phyloP scores from a whole-genome alignment of 2,113 vertebrate genomes.

The Oplegnathus fasciatus region DNA sequence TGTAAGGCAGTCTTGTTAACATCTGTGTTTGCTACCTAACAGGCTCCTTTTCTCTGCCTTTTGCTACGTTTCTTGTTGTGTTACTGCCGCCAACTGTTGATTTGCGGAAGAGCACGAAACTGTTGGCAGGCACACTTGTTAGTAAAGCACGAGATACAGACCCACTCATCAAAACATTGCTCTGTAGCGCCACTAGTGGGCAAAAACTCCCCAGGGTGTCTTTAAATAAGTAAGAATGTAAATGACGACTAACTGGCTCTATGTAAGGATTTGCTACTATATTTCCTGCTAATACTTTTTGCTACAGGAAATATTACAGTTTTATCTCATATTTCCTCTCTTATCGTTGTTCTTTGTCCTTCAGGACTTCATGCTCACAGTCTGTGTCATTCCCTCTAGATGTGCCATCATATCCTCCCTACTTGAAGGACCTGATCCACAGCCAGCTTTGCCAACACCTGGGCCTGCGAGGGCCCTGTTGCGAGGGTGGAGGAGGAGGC shows the following conservation, averaged over 20 bases:
- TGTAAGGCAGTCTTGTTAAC: background rate
- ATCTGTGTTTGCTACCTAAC: background rate
- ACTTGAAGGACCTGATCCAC: slow-evolving; percentile 92
- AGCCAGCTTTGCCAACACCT: slow-evolving; percentile 89
- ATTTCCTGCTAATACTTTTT: background rate
- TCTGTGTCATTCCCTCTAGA: slow-evolving; percentile 65
- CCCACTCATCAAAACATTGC: too few relatives aligned
- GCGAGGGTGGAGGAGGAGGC: slow-evolving; percentile 80
- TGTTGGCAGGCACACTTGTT: too few relatives aligned
- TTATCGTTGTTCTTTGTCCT: background rate
- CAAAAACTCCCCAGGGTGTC: background rate
- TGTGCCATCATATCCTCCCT: slow-evolving; percentile 84
- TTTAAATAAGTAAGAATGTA: background rate
- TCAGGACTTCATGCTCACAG: slow-evolving; percentile 39
- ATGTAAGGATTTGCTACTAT: background rate
- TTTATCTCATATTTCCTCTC: background rate
- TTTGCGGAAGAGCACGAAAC: too few relatives aligned
- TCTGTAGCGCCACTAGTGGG: background rate
- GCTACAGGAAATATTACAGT: background rate
- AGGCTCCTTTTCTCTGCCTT: background rate
- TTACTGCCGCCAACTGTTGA: too few relatives aligned
- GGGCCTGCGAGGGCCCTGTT: slow-evolving; percentile 84
- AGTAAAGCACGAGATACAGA: too few relatives aligned
- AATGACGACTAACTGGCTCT: background rate
- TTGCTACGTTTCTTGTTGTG: background rate